phyloP scores from a whole-genome alignment of 2,888 invertebrate genomes.

The Plagodis pulveraria region DNA sequence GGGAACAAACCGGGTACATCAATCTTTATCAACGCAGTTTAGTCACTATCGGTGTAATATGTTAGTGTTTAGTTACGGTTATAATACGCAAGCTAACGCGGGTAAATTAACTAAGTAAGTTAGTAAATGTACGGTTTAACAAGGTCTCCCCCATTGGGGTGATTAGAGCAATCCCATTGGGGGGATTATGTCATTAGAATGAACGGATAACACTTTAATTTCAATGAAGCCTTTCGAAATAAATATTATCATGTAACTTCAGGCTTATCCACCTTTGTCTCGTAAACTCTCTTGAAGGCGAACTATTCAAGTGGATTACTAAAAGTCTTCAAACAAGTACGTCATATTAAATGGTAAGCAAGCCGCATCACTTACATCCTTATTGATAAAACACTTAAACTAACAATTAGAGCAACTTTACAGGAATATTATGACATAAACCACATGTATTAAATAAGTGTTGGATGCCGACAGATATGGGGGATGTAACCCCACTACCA shows the following conservation, averaged over 20 bases:
- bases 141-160: too few species aligned
- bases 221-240: slow-evolving; percentile 2
- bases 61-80: too few species aligned
- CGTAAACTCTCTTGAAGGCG: slow-evolving; percentile 26
- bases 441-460: slow-evolving; percentile 59
- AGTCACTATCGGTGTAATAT: too few species aligned
- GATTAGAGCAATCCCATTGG: too few species aligned
- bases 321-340: slow-evolving; percentile 31
- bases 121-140: too few species aligned
- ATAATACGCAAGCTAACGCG: too few species aligned
- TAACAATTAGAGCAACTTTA: slow-evolving; percentile 32
- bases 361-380: slow-evolving; percentile 20
- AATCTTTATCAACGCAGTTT: too few species aligned
- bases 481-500: slow-evolving; percentile 25
- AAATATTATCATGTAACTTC: slow-evolving; percentile 22
- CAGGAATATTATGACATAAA: slow-evolving; percentile 55
- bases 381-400: slow-evolving; percentile 31
- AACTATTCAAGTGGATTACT: slow-evolving; percentile 43
- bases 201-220: too few species aligned
- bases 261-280: slow-evolving; percentile 16
- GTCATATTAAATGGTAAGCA: slow-evolving; percentile 31
- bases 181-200: too few species aligned
- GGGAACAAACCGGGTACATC: too few species aligned
- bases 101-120: too few species aligned
- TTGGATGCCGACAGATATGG: slow-evolving; percentile 48